Conservation (phyloP, 2,888 invertebrate genomes). For the Melanchra persicariae region DNA sequence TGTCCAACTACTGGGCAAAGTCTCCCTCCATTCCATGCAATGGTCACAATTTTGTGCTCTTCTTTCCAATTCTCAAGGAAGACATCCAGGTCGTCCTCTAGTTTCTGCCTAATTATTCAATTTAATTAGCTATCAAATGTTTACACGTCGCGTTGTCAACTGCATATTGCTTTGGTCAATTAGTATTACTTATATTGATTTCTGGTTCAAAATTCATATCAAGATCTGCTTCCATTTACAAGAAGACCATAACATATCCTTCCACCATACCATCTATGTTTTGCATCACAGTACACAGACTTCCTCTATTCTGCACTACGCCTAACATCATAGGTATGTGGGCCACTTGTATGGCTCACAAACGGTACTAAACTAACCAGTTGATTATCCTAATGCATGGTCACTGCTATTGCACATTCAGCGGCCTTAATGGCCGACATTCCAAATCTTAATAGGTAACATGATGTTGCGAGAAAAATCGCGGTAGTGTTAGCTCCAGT, state of each 20-base stretch:
- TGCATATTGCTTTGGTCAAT: neutral
- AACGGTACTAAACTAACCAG: conserved; percentile 57
- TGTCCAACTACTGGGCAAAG: too few species aligned
- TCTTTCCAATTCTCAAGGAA: too few species aligned
- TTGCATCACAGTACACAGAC: conserved; percentile 21
- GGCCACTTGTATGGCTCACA: conserved; percentile 49
- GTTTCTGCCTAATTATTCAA: neutral
- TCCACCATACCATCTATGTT: too few species aligned
- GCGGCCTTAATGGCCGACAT: conserved; percentile 36
- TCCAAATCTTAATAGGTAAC: conserved; percentile 29
- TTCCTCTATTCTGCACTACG: conserved; percentile 33
- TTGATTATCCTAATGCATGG: conserved; percentile 57
- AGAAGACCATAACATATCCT: neutral
- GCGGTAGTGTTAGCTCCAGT: conserved; percentile 16
- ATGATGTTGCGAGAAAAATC: conserved; percentile 34
- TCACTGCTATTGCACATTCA: conserved; percentile 46
- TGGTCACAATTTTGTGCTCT: too few species aligned
- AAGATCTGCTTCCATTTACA: neutral
- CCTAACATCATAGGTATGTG: conserved; percentile 48
- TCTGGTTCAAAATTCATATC: neutral
- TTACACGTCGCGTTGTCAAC: neutral
- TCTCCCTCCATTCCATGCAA: too few species aligned
- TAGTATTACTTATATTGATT: neutral
- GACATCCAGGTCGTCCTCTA: too few species aligned
- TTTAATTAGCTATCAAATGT: neutral